Base-by-base conservation (phyloP, 1,140 invertebrate genomes). In the Polyergus mexicanus region DNA sequence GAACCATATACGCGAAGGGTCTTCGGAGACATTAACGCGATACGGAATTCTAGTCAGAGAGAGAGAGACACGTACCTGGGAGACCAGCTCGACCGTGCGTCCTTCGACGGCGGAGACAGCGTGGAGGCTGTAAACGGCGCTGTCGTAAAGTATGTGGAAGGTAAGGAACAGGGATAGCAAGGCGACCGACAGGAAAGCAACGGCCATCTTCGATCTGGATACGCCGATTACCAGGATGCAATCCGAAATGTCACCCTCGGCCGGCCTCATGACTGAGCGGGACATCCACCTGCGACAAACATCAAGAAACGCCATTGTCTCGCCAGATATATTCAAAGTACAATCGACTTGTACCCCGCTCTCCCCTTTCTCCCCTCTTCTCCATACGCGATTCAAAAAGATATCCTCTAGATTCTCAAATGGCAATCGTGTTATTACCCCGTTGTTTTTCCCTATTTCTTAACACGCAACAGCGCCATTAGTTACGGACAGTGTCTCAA, bases 121-220 rank as follows among this genome's bases (percentile, higher is more conserved):
- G 93, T 97, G 97, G 78, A 98, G 95, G 92, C 97, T 97, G 93
- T 97, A 97, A 16, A 97, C 95, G n/a, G 97, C 97, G 92, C 97
- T 97, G 94, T 98, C 97, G 95, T 98, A 98, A 58, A 98, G 96
- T 77, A 98, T 96, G 93, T 98, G 97, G 94, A 98, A 97, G 72
- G 97, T 97, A 91, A 98, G 96, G 94, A 97, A 97, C 58, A 98
- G 95, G 16, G 97, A 97, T 72, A 98, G 95, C 83, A 97, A 95
- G 94, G 97, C 97, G 88, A 97, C 96, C 84, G 97, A 97, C 81
- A 98, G 96, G 93, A 98, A 97, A 72, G 97, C 97, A 90, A 97
- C 96, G 89, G 97, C 97, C 95, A 98, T 96, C 93, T 97, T 97
- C 86, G 97, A 97, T 94, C 97, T 96, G 91, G 97, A 97, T 89